These are phyloP conservation scores for Brachyptera putata DNA, from an alignment of 2,888 invertebrate genomes.

Conservation along the genomic window DNA sequence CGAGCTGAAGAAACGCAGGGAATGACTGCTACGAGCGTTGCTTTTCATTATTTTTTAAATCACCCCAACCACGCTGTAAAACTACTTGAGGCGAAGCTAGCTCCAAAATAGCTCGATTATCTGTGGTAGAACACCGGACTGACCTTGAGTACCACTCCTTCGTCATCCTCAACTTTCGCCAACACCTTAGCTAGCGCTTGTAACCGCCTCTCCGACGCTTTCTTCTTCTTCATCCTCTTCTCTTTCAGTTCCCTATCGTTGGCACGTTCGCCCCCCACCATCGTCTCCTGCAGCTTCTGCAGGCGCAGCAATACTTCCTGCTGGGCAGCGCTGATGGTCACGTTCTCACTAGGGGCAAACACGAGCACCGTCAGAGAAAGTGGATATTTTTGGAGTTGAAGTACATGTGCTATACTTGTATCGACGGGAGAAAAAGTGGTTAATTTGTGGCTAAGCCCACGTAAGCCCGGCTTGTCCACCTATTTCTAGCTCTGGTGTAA, in stretches of 20 bases:
- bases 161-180: conserved; percentile 62
- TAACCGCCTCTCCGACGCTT: conserved; percentile 61
- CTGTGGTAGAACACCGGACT: too few relatives aligned
- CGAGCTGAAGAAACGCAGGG: too few relatives aligned
- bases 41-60: too few relatives aligned
- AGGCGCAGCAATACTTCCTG: conserved; percentile 51
- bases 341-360: conserved; percentile 25
- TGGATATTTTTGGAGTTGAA: not conserved
- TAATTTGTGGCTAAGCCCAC: too few relatives aligned
- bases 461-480: too few relatives aligned
- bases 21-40: too few relatives aligned
- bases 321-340: conserved; percentile 39
- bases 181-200: conserved; percentile 56
- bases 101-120: too few relatives aligned
- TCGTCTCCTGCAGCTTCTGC: conserved; percentile 62
- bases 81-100: too few relatives aligned
- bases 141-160: conserved; percentile 60
- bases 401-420: too few relatives aligned
- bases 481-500: too few relatives aligned
- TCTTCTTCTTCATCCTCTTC: conserved; percentile 60
- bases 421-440: too few relatives aligned
- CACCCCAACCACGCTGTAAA: too few relatives aligned
- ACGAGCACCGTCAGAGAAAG: not conserved
- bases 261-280: conserved; percentile 76
- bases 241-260: conserved; percentile 68